phyloP scores from a whole-genome alignment of 2,888 invertebrate species.

The Luperina nickerlii region DNA sequence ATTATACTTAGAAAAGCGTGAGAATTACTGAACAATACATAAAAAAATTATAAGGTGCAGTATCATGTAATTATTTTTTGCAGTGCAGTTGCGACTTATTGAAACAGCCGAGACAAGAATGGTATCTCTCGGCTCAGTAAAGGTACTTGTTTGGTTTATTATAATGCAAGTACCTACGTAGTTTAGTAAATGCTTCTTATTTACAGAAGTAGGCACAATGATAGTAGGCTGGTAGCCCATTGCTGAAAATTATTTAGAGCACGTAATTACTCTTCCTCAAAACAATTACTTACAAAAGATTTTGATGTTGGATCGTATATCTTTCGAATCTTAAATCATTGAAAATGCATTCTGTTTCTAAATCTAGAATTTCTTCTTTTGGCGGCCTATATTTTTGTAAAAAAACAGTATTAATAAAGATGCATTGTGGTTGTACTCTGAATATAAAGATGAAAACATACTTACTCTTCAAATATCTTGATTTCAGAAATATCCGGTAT shows the following conservation, averaged over 20 bases:
- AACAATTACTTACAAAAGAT: slow-evolving; percentile 82
- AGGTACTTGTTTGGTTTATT: no score
- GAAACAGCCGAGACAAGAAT: background rate
- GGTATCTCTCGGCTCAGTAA: background rate
- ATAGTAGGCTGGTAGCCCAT: background rate
- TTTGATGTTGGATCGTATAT: slow-evolving; percentile 83
- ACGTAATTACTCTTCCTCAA: background rate
- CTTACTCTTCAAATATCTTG: slow-evolving; percentile 74
- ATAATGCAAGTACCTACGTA: no score
- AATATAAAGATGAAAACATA: slow-evolving; percentile 47
- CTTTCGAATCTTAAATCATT: slow-evolving; percentile 84
- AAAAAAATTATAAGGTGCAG: background rate
- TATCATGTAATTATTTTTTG: background rate
- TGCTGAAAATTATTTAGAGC: background rate
- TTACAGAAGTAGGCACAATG: background rate
- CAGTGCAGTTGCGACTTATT: background rate
- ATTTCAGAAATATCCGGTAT: slow-evolving; percentile 61
- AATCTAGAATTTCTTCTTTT: slow-evolving; percentile 62
- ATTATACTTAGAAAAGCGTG: slow-evolving; percentile 9
- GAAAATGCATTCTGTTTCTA: slow-evolving; percentile 80
- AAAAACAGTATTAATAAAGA: background rate
- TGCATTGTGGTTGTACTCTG: background rate
- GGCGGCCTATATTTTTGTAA: slow-evolving; percentile 16
- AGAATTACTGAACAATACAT: slow-evolving; percentile 12
- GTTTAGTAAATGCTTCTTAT: background rate